A percentile compares a stretch with the other conserved stretches of the same genome.
phyloP scores from a whole-genome alignment of 1,140 invertebrate species.

The Trichomalopsis sarcophagae region DNA sequence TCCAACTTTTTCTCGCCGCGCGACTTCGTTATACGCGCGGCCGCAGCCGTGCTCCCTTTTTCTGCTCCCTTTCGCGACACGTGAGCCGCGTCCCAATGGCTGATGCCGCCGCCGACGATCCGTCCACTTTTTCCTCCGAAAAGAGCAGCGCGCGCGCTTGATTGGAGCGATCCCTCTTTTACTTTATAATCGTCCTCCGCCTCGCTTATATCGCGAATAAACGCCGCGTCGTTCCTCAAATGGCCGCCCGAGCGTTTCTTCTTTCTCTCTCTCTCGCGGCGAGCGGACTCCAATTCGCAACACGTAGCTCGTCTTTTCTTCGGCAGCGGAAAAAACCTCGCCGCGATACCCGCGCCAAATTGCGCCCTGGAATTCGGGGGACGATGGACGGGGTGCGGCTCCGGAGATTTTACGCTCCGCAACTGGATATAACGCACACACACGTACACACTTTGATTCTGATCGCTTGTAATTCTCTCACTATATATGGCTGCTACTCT shows the following conservation, averaged over 20 bases:
- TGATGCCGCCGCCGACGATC: slow-evolving; percentile 45
- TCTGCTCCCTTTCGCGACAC: slow-evolving; percentile 59
- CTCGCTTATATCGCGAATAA: slow-evolving; percentile 37
- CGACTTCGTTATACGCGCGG: slow-evolving; percentile 62
- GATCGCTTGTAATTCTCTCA: not conserved
- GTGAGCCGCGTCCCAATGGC: slow-evolving; percentile 68
- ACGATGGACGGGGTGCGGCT: slow-evolving; percentile 46
- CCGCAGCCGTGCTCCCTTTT: slow-evolving; percentile 63
- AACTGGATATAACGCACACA: too few relatives aligned
- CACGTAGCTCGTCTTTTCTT: slow-evolving; percentile 51
- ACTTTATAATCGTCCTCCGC: slow-evolving; percentile 41
- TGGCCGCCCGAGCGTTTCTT: slow-evolving; percentile 39
- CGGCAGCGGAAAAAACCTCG: not conserved
- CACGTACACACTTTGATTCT: slow-evolving; percentile 17
- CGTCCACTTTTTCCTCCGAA: slow-evolving; percentile 51
- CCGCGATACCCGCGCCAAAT: not conserved
- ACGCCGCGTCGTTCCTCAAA: slow-evolving; percentile 50
- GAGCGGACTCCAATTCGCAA: slow-evolving; percentile 45
- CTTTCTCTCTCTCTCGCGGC: not conserved
- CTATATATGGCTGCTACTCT: too few relatives aligned
- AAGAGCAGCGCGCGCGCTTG: slow-evolving; percentile 28
- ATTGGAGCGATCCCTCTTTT: slow-evolving; percentile 42
- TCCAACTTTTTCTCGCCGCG: slow-evolving; percentile 73
- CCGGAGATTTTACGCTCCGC: not conserved
- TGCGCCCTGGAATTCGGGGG: slow-evolving; percentile 37